Base-by-base conservation (phyloP, 2,797 vertebrate species). In the Acrossocheilus wenchowensis region DNA sequence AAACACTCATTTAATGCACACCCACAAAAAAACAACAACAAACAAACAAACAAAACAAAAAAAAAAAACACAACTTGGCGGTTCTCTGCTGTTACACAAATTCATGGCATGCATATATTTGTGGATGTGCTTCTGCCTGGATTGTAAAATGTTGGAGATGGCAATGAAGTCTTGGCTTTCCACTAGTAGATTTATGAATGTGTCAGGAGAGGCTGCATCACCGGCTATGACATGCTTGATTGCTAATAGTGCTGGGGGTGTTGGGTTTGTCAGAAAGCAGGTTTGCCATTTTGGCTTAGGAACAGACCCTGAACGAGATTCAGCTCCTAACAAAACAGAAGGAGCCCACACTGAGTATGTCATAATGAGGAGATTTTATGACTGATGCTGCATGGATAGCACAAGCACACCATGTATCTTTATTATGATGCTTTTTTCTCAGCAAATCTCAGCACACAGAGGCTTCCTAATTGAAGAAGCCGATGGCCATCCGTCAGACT, bases 151-250 rank as follows among this genome's bases (percentile, higher is more conserved):
- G 45, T 43, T 54, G 48, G 74, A 71, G 72, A 85, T 84, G 72
- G 50, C 62, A 43, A 50, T 66, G 60, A 78, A 45, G 64, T 68
- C 15, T 82, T 79, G 69, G 64, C 62, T 78, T 87, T 89, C 87
- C 81, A 89, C 88, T 89, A 84, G 87, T 78, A 91, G 92, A 93
- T 94, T 90, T 91, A 94, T 92, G 90, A 88, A 87, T 54, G 87
- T 91, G 93, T 91, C 87, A 90, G 88, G 85, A 88, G 89, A 84
- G 91, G 87, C 91, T 91, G 90, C 90, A 89, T 91, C 87, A 81
- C 82, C 83, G 77, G 82, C 90, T 88, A 86, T 92, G 92, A 92
- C 91, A 91, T 86, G 88, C 66, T 91, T 87, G 78, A 86, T 86
- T 89, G 85, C 66, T 84, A 86, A 90, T 88, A 57, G 87, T 74